Percentiles rank a stretch among this genome's conserved stretches.
These are phyloP conservation scores for Dasypolia templi DNA, from an alignment of 2,888 invertebrate species.

Conservation along the genomic window DNA sequence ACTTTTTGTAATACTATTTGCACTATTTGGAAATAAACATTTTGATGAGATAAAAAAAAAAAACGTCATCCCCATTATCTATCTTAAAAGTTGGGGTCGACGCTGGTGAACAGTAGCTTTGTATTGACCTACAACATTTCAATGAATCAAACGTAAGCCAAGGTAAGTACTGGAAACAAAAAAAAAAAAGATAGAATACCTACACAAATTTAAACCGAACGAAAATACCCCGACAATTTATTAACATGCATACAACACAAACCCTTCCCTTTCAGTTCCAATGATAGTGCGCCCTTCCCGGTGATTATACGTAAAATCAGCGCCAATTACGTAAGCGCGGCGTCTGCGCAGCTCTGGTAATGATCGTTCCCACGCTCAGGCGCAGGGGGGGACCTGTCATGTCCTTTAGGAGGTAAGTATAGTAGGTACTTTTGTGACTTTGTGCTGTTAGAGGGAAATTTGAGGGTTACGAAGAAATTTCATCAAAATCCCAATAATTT, in stretches of 20 bases:
- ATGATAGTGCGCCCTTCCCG: constrained; percentile 49
- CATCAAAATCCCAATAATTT: neutral
- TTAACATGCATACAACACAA: constrained; percentile 23
- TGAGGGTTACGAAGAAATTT: neutral
- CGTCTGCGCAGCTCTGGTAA: constrained; percentile 63
- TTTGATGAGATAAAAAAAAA: too few relatives aligned
- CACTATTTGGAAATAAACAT: too few relatives aligned
- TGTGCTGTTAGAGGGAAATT: neutral
- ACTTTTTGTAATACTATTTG: too few relatives aligned
- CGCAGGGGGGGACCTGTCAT: constrained; percentile 51
- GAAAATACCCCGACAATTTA: constrained; percentile 43
- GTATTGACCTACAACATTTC: too few relatives aligned
- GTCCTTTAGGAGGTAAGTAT: constrained; percentile 49
- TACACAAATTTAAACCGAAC: too few relatives aligned
- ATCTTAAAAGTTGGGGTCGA: too few relatives aligned
- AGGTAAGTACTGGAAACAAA: neutral
- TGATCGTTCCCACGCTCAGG: constrained; percentile 62
- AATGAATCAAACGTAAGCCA: neutral
- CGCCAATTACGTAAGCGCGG: constrained; percentile 73
- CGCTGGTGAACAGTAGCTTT: too few relatives aligned
- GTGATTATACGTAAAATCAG: constrained; percentile 71
- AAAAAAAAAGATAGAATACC: too few relatives aligned
- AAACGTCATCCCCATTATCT: too few relatives aligned
- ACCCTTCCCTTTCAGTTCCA: constrained; percentile 59
- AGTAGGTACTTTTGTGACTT: constrained; percentile 12